Evolutionary conservation across 2,888 invertebrate species (phyloP).

Genomic region (Tholera decimalis): DNA sequence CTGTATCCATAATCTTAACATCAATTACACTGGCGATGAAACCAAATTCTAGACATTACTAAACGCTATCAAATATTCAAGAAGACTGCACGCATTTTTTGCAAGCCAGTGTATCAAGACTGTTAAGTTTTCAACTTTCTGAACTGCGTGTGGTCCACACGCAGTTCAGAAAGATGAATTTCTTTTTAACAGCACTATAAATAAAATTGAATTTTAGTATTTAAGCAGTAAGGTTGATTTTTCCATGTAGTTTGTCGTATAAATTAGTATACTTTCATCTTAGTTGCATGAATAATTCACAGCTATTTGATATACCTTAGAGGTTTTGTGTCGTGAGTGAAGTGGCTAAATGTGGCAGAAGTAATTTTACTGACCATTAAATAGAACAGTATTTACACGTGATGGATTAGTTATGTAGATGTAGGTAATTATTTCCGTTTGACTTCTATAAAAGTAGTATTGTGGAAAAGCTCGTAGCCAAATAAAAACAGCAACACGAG

Average conservation of each 20-base stretch:
- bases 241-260: constrained; percentile 6
- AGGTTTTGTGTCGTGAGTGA: constrained; percentile 25
- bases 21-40: constrained; percentile 25
- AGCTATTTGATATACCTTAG: constrained; percentile 31
- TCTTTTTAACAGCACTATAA: background rate
- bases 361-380: constrained; percentile 27
- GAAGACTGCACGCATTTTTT: constrained; percentile 43
- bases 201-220: background rate
- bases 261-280: constrained; percentile 51
- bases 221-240: accelerated
- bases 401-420: constrained; percentile 9
- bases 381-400: constrained; percentile 9
- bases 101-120: constrained; percentile 47
- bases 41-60: constrained; percentile 27
- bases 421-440: background rate
- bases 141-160: too few species aligned
- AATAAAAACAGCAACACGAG: too few species aligned
- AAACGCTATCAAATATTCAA: constrained; percentile 41
- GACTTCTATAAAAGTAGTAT: too few species aligned
- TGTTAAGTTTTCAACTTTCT: too few species aligned
- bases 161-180: constrained; percentile 27
- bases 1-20: constrained; percentile 16
- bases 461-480: too few species aligned
- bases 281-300: constrained; percentile 44
- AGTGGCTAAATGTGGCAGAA: constrained; percentile 38